A percentile compares a stretch with the other conserved stretches of the same genome.
Evolutionary conservation across 2,113 vertebrate species (phyloP).

Genomic region (zebrafish (Danio rerio)): DNA sequence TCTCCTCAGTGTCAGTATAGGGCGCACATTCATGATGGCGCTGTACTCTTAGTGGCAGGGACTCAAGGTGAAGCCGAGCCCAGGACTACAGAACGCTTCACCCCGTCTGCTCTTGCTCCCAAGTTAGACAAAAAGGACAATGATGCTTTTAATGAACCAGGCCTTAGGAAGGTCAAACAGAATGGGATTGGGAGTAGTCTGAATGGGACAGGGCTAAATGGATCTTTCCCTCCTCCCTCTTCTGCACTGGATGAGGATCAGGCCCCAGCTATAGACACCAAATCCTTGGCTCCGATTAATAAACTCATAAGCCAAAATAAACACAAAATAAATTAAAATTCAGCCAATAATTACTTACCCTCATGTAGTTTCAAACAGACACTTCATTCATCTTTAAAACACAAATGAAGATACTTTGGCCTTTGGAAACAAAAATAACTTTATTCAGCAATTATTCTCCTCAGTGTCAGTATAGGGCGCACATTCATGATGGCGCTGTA

Average conservation of each 20-base stretch:
- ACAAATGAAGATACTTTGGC: no score
- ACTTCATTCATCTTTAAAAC: no score
- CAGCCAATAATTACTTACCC: no score
- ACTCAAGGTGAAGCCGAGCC: slow-evolving; percentile 61
- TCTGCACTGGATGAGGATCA: slow-evolving; percentile 23
- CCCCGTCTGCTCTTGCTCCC: slow-evolving; percentile 40
- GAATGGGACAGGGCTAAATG: slow-evolving; percentile 48
- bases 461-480: no score
- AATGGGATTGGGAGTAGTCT: slow-evolving; percentile 20
- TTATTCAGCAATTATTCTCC: no score
- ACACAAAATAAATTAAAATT: no score
- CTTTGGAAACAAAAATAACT: no score
- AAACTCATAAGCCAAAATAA: slow-evolving; percentile 90
- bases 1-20: no score
- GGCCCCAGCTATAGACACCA: slow-evolving; percentile 78
- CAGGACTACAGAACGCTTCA: slow-evolving; percentile 37
- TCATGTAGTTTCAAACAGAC: no score
- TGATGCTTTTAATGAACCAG: slow-evolving; percentile 48
- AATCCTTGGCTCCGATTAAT: slow-evolving; percentile 88
- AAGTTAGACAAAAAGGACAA: slow-evolving; percentile 40
- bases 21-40: no score
- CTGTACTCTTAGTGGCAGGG: no score
- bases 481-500: no score
- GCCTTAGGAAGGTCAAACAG: slow-evolving; percentile 50
- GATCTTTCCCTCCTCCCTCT: slow-evolving; percentile 39